Percentiles rank a stretch among this genome's conserved stretches.
These are phyloP conservation scores for Rhabdomys dilectus DNA, from an alignment of 2,113 vertebrate species.

Conservation along the genomic window DNA sequence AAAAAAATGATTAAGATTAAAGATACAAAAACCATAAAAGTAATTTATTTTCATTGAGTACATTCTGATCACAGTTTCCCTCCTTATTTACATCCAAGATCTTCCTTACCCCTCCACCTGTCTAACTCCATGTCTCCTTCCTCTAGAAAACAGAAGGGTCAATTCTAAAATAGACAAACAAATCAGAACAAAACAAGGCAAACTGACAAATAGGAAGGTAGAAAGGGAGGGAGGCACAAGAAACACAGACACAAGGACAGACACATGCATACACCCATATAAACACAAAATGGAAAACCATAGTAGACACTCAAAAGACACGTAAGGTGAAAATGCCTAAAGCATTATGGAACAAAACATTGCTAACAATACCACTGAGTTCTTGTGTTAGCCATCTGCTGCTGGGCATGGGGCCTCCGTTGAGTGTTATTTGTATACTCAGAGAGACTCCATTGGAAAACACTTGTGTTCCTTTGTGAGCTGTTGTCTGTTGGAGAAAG, in stretches of 20 bases:
- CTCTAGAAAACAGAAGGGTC: background rate
- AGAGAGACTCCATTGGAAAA: background rate
- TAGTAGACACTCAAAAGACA: background rate
- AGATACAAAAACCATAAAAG: no score
- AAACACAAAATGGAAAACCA: background rate
- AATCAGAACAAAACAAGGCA: background rate
- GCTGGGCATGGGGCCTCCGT: background rate
- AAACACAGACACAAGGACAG: background rate
- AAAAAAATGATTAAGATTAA: no score
- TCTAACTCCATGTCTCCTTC: background rate
- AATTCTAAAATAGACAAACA: background rate
- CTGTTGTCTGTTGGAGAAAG: no score
- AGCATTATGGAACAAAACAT: background rate
- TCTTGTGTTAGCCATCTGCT: background rate
- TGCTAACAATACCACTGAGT: background rate
- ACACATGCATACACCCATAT: background rate
- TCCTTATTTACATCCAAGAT: background rate
- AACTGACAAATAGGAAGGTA: background rate
- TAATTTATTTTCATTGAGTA: background rate
- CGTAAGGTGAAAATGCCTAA: background rate
- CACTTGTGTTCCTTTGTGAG: background rate
- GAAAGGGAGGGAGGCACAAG: background rate
- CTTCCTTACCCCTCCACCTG: background rate
- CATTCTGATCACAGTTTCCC: background rate
- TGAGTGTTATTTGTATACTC: background rate